Conservation (phyloP, 2,797 vertebrate species). For the Bovichtus variegatus region DNA sequence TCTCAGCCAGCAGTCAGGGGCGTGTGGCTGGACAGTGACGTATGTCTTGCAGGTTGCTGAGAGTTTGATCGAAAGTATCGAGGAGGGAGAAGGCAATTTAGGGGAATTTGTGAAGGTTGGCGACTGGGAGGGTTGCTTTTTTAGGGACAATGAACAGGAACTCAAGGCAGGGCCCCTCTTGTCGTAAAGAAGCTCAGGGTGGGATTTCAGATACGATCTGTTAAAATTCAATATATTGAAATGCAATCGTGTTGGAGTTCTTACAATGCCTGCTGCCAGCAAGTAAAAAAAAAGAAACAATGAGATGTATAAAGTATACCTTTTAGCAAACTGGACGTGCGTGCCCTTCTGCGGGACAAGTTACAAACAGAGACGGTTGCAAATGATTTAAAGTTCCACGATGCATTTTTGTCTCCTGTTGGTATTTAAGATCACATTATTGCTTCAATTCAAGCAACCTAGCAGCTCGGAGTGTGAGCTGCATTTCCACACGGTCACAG, state of each 20-base stretch:
- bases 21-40: not conserved
- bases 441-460: not conserved
- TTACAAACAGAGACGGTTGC: not conserved
- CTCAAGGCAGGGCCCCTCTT: not conserved
- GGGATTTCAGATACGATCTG: too few species aligned
- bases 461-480: not conserved
- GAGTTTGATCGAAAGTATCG: constrained; percentile 50
- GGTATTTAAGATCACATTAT: not conserved
- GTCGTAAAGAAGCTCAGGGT: not conserved
- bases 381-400: not conserved
- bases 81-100: constrained; percentile 4
- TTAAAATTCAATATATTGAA: too few species aligned
- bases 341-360: not conserved
- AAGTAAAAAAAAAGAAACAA: too few species aligned
- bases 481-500: constrained; percentile 7
- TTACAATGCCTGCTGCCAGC: too few species aligned
- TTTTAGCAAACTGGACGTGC: not conserved
- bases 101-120: constrained; percentile 13
- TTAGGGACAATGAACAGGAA: not conserved
- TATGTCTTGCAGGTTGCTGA: constrained; percentile 26
- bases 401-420: constrained; percentile 2
- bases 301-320: too few species aligned
- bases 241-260: too few species aligned
- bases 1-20: not conserved
- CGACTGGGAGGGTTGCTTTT: not conserved